A percentile compares a stretch with the other conserved stretches of the same genome.
These are phyloP conservation scores for Macrostomum lignano DNA, from an alignment of 1,140 invertebrate species.

Conservation along the genomic window DNA sequence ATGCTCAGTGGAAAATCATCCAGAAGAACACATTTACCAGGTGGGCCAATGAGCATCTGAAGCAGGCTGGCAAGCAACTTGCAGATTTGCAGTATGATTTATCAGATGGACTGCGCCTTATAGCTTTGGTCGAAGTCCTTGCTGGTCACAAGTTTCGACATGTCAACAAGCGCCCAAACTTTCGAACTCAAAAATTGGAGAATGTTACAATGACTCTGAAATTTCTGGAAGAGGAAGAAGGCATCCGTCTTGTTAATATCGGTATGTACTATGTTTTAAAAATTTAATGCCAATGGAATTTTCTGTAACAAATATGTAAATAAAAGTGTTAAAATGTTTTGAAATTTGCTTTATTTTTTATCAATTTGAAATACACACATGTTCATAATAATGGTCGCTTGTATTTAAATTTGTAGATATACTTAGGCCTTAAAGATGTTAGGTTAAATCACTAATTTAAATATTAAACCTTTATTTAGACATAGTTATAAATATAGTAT, in stretches of 20 bases:
- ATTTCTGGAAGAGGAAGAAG: slow-evolving; percentile 55
- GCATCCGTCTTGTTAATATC: slow-evolving; percentile 68
- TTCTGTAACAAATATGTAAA: no score
- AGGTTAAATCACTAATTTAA: no score
- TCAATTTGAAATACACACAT: no score
- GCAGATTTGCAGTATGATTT: slow-evolving; percentile 53
- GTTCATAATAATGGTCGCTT: no score
- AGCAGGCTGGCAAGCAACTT: slow-evolving; percentile 45
- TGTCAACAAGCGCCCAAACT: slow-evolving; percentile 56
- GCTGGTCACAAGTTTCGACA: slow-evolving; percentile 50
- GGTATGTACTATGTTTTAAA: slow-evolving; percentile 47
- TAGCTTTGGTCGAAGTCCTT: slow-evolving; percentile 54
- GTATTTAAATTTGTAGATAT: no score
- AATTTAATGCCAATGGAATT: no score
- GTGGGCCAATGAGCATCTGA: slow-evolving; percentile 73
- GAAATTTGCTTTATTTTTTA: no score
- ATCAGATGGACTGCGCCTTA: slow-evolving; percentile 49
- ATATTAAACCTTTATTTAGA: no score
- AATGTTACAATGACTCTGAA: slow-evolving; percentile 65
- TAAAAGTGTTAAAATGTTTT: no score
- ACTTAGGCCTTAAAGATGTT: no score
- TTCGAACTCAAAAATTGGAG: slow-evolving; percentile 43
- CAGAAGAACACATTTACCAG: slow-evolving; percentile 79
- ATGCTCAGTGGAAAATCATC: slow-evolving; percentile 46
- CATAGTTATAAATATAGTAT: no score